Evolutionary conservation across 2,113 vertebrate genomes (phyloP).

Genomic region (Acrocephalus arundinaceus): DNA sequence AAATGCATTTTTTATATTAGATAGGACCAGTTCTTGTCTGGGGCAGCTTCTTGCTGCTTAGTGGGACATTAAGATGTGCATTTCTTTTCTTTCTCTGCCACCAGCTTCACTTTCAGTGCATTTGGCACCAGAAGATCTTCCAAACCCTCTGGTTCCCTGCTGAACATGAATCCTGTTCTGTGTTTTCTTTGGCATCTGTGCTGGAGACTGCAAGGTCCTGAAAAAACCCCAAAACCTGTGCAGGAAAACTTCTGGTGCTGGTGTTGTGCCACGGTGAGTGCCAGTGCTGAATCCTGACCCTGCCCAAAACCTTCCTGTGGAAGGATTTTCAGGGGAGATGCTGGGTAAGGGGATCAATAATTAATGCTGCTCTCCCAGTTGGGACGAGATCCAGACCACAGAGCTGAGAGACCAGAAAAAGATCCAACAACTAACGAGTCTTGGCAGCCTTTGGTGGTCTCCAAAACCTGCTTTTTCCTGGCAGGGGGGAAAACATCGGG

Average conservation of each 20-base stretch:
- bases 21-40: neutral
- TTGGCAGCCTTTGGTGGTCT: neutral
- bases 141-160: neutral
- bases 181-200: neutral
- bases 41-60: neutral
- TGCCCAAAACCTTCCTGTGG: neutral
- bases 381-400: neutral
- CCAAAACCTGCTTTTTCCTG: neutral
- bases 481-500: fast-evolving
- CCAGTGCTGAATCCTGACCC: neutral
- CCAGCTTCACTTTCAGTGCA: neutral
- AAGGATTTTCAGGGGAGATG: neutral
- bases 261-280: too few species aligned
- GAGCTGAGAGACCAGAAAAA: neutral
- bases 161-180: neutral
- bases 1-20: neutral
- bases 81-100: neutral
- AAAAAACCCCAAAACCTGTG: fast-evolving
- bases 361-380: neutral
- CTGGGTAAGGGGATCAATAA: neutral
- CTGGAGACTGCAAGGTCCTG: neutral
- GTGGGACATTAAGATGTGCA: neutral
- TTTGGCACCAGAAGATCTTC: neutral
- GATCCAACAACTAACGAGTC: neutral
- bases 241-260: neutral